Evolutionary conservation across 2,797 vertebrate genomes (phyloP).

Genomic region (Brotula barbata): DNA sequence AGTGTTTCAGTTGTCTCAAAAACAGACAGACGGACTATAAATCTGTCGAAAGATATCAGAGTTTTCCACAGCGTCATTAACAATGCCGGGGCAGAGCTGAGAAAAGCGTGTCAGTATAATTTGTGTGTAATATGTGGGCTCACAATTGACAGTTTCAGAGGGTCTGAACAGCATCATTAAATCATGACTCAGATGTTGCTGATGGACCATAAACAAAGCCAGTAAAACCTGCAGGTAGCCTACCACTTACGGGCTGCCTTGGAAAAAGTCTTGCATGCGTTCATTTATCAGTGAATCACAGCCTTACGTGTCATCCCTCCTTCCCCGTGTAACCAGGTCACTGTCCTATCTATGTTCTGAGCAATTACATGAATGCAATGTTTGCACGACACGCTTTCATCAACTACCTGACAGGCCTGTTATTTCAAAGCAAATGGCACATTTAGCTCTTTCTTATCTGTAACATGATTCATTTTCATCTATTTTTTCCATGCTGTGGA

Average conservation of each 20-base stretch:
- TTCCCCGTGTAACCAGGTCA: conserved; percentile 38
- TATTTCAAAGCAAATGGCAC: conserved; percentile 49
- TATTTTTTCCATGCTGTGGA: conserved; percentile 15
- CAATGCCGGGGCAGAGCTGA: too few species aligned
- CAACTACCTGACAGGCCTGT: conserved; percentile 50
- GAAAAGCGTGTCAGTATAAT: too few species aligned
- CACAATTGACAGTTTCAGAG: not conserved
- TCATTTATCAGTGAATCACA: conserved; percentile 17
- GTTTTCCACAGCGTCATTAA: too few species aligned
- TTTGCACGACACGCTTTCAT: conserved; percentile 42
- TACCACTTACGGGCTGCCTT: conserved; percentile 11
- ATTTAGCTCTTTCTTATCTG: conserved; percentile 46
- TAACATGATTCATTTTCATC: conserved; percentile 47
- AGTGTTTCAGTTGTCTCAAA: too few species aligned
- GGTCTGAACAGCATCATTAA: not conserved
- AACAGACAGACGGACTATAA: too few species aligned
- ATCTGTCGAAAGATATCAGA: too few species aligned
- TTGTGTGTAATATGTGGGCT: too few species aligned
- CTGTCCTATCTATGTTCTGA: conserved; percentile 46
- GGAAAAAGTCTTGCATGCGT: conserved; percentile 6
- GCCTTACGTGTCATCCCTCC: conserved; percentile 29
- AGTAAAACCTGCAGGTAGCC: not conserved
- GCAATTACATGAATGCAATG: conserved; percentile 48
- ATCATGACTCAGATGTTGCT: not conserved
- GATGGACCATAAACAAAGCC: not conserved